Conservation (phyloP, 2,888 invertebrate species). For the Diaphora mendica region DNA sequence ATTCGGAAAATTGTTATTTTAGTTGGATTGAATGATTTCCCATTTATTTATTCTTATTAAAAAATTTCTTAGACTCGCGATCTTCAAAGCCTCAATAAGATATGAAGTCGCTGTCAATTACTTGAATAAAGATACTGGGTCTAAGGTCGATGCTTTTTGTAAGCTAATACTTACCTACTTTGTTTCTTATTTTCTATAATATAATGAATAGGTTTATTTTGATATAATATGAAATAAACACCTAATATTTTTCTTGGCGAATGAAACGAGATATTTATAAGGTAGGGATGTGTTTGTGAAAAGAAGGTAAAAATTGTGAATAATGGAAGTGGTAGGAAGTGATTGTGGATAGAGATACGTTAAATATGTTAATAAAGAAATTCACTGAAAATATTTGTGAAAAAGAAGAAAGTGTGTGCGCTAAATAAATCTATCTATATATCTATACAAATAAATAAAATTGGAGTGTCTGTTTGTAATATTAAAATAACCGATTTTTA, state of each 20-base stretch:
- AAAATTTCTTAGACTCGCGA: slow-evolving; percentile 25
- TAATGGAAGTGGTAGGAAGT: neutral
- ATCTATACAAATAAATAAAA: no score
- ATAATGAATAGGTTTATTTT: slow-evolving; percentile 40
- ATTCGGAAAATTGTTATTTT: neutral
- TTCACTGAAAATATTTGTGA: neutral
- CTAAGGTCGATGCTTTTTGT: slow-evolving; percentile 41
- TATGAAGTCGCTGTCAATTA: slow-evolving; percentile 28
- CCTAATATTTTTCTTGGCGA: slow-evolving; percentile 22
- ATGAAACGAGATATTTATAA: neutral
- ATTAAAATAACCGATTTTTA: no score
- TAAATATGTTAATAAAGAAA: neutral
- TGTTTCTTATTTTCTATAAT: slow-evolving; percentile 24
- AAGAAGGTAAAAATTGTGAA: neutral
- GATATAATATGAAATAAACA: slow-evolving; percentile 18
- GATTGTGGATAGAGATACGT: neutral
- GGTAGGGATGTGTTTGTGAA: neutral
- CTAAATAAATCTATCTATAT: no score
- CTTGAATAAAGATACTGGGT: slow-evolving; percentile 29
- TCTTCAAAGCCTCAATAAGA: slow-evolving; percentile 20
- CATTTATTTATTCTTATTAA: neutral
- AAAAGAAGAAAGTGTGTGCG: neutral
- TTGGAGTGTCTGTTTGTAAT: no score
- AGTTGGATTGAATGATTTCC: no score
- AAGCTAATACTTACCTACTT: slow-evolving; percentile 41